Percentiles rank a stretch among this genome's conserved stretches.
Evolutionary conservation across 2,888 invertebrate genomes (phyloP).

Genomic region (Apodemia hepburni): DNA sequence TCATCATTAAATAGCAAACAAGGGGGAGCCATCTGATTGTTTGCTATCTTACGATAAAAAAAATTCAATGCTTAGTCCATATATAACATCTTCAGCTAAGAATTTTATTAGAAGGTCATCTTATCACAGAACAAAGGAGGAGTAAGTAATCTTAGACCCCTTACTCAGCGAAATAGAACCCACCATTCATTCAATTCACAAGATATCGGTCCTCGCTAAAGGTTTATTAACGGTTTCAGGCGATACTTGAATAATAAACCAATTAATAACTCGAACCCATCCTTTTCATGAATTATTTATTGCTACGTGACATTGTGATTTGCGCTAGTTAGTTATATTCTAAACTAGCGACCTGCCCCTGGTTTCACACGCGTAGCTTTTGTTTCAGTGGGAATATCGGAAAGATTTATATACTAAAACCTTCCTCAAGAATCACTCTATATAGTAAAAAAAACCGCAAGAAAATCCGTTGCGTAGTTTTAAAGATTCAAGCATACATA

Average conservation of each 20-base stretch:
- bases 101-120: background rate
- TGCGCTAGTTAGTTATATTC: background rate
- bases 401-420: no score
- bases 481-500: no score
- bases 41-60: no score
- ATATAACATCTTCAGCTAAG: no score
- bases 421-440: no score
- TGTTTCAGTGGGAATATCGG: no score
- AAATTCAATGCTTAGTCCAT: no score
- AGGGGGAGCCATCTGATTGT: no score
- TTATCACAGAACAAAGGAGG: background rate
- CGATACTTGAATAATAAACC: slow-evolving; percentile 17
- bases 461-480: no score
- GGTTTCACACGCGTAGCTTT: no score
- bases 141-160: background rate
- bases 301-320: background rate
- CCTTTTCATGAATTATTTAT: slow-evolving; percentile 20
- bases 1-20: no score
- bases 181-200: background rate
- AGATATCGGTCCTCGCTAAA: slow-evolving; percentile 5
- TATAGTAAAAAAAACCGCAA: no score
- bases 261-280: slow-evolving; percentile 17
- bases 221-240: slow-evolving; percentile 13
- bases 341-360: background rate
- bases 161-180: slow-evolving; percentile 6